Evolutionary conservation across 2,797 vertebrate genomes (phyloP).

Genomic region (Philypnodon macrostomus): DNA sequence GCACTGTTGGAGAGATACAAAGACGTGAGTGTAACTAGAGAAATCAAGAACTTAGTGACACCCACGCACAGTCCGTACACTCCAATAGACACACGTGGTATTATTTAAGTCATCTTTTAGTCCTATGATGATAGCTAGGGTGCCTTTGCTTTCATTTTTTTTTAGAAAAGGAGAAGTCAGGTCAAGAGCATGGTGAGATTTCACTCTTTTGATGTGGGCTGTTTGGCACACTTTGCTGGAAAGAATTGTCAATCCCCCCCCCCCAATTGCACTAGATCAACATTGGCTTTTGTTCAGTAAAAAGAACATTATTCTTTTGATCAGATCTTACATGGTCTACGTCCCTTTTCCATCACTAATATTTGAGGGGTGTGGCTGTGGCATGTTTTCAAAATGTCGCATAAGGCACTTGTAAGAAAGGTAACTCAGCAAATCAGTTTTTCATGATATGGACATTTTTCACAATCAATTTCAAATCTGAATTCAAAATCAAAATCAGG

Average conservation of each 20-base stretch:
- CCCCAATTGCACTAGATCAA: conserved; percentile 1
- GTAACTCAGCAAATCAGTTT: too few species aligned
- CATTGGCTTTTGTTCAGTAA: not conserved
- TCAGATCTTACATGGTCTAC: not conserved
- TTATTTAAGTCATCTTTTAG: conserved; percentile 26
- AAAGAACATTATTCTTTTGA: not conserved
- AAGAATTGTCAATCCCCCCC: conserved; percentile 1
- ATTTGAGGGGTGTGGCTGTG: not conserved
- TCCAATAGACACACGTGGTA: conserved; percentile 1
- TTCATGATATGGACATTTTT: too few species aligned
- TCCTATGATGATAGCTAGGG: not conserved
- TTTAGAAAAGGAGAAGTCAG: conserved; percentile 6
- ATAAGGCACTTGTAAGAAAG: too few species aligned
- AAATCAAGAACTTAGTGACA: conserved; percentile 35
- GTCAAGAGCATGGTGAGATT: conserved; percentile 9
- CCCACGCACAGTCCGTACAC: conserved; percentile 9
- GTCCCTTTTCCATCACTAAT: not conserved
- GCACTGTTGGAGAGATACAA: conserved; percentile 33
- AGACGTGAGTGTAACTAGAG: conserved; percentile 28
- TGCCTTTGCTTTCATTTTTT: conserved; percentile 2
- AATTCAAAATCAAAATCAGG: too few species aligned
- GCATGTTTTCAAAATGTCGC: too few species aligned
- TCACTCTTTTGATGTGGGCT: not conserved
- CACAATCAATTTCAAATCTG: too few species aligned
- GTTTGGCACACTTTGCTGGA: not conserved